Percentiles rank a stretch among this genome's conserved stretches.
phyloP scores from a whole-genome alignment of 2,797 vertebrate species.

The Onychomys arenicola region DNA sequence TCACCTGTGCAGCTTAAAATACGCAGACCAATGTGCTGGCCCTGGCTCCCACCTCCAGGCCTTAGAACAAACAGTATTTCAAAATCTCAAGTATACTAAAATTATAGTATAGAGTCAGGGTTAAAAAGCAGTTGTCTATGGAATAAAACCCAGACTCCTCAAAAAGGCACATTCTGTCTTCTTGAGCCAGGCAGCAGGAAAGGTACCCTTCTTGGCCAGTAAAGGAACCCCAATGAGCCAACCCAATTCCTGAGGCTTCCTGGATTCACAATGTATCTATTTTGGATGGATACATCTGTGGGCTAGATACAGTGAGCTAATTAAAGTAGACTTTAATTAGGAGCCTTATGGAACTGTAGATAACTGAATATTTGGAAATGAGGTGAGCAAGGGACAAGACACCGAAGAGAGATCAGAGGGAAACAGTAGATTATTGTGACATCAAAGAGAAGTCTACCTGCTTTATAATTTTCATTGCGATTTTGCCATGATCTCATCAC shows the following conservation, averaged over 20 bases:
- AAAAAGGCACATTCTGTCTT: not conserved
- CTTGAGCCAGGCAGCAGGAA: not conserved
- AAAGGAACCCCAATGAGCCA: not conserved
- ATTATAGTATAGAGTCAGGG: not conserved
- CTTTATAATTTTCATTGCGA: not conserved
- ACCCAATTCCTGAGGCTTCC: not conserved
- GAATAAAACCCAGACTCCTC: not conserved
- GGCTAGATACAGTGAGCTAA: not conserved
- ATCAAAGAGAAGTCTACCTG: not conserved
- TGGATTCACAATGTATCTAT: conserved; percentile 22
- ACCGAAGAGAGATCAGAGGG: not conserved
- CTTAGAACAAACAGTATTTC: not conserved
- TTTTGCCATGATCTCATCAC: not conserved
- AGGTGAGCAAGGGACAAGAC: not conserved
- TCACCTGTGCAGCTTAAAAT: not conserved
- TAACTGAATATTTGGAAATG: conserved; percentile 15
- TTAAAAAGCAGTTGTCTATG: not conserved
- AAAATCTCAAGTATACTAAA: not conserved
- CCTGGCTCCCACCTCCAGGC: not conserved
- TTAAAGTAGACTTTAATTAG: not conserved
- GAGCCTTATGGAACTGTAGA: not conserved
- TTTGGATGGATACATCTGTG: not conserved
- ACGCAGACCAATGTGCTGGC: not conserved
- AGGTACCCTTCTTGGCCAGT: not conserved
- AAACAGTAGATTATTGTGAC: not conserved